Conservation (phyloP, 2,797 vertebrate genomes). For the Siniperca obscura region DNA sequence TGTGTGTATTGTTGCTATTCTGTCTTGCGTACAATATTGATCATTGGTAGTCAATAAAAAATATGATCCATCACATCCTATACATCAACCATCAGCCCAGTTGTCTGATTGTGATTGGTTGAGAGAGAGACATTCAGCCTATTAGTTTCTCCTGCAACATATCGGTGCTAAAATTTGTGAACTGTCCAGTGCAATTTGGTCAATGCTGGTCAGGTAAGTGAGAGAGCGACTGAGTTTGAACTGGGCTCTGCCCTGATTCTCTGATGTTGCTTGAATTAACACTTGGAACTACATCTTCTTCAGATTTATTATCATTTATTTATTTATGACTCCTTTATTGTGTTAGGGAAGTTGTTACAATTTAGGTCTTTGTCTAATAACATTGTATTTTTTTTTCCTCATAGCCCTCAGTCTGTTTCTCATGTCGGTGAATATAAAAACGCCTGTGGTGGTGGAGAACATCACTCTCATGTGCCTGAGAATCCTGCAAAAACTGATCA, state of each 20-base stretch:
- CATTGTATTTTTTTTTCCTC: constrained; percentile 4
- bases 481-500: constrained; percentile 98
- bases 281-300: not conserved
- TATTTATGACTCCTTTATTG: not conserved
- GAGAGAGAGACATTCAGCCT: not conserved
- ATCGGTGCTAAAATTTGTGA: not conserved
- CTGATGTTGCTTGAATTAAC: not conserved
- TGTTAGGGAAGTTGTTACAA: not conserved
- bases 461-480: constrained; percentile 99
- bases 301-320: not conserved
- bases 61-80: not conserved
- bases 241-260: not conserved
- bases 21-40: not conserved
- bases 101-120: not conserved
- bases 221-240: not conserved
- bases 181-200: not conserved
- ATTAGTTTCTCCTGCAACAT: not conserved
- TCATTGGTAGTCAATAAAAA: not conserved
- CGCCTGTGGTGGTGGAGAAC: constrained; percentile 98
- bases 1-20: not conserved
- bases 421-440: constrained; percentile 99
- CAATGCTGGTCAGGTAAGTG: not conserved
- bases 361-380: not conserved
- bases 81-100: not conserved
- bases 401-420: constrained; percentile 97